A percentile compares a stretch with the other conserved stretches of the same genome.
phyloP scores from a whole-genome alignment of 1,140 invertebrate species.

The Dufourea novaeangliae region DNA sequence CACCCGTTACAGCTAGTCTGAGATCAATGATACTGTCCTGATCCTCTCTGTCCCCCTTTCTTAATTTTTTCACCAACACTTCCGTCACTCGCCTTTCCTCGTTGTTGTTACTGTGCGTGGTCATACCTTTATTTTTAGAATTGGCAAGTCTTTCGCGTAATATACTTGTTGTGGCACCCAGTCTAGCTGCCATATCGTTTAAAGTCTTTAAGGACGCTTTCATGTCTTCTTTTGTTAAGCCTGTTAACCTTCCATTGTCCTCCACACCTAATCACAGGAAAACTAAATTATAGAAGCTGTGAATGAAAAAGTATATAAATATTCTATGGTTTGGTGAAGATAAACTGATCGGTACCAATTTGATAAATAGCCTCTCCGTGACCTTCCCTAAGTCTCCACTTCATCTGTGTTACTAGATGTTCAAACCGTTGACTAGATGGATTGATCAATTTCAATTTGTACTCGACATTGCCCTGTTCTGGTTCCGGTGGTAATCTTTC shows the following conservation, averaged over 20 bases:
- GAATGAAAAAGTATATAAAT: not conserved
- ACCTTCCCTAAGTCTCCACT: constrained; percentile 93
- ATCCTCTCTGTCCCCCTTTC: constrained; percentile 90
- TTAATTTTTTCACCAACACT: constrained; percentile 94
- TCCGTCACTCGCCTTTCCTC: constrained; percentile 86
- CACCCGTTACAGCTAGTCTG: constrained; percentile 95
- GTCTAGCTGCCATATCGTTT: constrained; percentile 90
- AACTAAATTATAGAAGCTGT: not conserved
- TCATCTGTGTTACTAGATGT: constrained; percentile 95
- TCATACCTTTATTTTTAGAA: constrained; percentile 72
- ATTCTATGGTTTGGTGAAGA: not conserved
- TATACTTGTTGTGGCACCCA: constrained; percentile 91
- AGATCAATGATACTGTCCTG: constrained; percentile 93
- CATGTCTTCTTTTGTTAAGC: constrained; percentile 91
- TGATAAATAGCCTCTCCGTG: constrained; percentile 98
- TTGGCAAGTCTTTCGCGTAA: constrained; percentile 84
- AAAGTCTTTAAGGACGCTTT: constrained; percentile 91
- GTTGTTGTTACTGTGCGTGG: constrained; percentile 74
- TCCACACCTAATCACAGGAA: constrained; percentile 86
- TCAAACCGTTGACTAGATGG: constrained; percentile 92
- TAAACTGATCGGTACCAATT: constrained; percentile 83
- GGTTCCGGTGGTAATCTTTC: constrained; percentile 92
- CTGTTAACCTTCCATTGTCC: constrained; percentile 93
- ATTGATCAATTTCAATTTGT: constrained; percentile 94
- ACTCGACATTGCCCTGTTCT: constrained; percentile 95